Base-by-base conservation (phyloP, 2,888 invertebrate genomes). In the Drosophila ustulata region DNA sequence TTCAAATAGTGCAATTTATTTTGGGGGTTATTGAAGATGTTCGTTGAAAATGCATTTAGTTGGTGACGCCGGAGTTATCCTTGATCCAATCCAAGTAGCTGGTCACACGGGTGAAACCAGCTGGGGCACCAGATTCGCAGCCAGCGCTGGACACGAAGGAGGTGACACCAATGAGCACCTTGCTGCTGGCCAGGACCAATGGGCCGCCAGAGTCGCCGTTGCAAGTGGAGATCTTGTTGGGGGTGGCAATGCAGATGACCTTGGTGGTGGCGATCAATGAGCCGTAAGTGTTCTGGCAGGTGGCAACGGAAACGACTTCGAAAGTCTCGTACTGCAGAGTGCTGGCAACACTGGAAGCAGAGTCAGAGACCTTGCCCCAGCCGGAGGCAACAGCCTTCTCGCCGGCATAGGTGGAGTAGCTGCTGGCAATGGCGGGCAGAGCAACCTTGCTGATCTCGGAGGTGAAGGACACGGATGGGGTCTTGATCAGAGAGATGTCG, bases 301-400 rank as follows among this genome's bases (percentile, higher is more conserved):
- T 34, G 1, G 56, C 5, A 50, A 91, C 90, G 26, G 84, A 66
- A 2, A 92, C 86, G 34, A 93, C 82, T 0, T 88, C 74, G 32
- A 91, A 76, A 7, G 46, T 23, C 0, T 89, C 89, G 59, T 84
- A 90, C 63, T 92, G 89, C 41, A 93, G 87, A 2, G 88, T 89
- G n/a, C 66, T 72, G 53, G 84, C 59, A n/a, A 87, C 86, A 52
- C 50, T 11, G 46, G 65, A 11, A n/a, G 70, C 75, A 1, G 50
- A 25, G 30, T 91, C 91, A 3, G 83, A 84, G 50, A 26, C 76
- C 66, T 84, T 90, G 51, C 93, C 93, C 93, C 93, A 93, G 26
- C 93, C 93, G 64, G 92, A 92, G 39, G 92, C 92, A 18, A 89
- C 75, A 7, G 90, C 92, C 2, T 34, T 37, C 4, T 82, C 65